Base-by-base conservation (phyloP, 2,888 invertebrate species). In the Scaptodrosophila latifasciaeformis region DNA sequence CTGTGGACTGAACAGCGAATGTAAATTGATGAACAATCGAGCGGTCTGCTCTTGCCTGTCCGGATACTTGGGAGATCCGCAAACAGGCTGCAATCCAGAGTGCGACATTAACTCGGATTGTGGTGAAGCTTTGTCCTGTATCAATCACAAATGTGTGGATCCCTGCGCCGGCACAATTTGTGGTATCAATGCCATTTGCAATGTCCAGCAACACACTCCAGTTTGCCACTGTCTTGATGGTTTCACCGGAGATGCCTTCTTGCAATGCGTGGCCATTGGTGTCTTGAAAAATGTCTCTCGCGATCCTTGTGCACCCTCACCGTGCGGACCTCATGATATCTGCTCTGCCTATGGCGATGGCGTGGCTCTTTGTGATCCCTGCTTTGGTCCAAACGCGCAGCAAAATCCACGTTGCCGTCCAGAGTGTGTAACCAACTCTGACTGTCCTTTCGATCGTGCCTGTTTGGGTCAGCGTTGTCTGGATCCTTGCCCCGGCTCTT, bases 31-130 rank as follows among this genome's bases (percentile, higher is more conserved):
- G 45, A 89, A 88, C 42, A 90, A 91, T 54, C 88, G 91, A 67
- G 92, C 94, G 12, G 89, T 93, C 18, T 96, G 95, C 83, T 91
- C 92, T 0, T 95, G 95, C 80, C 86, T 92, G 40, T 89, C 91
- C 6, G 91, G 92, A 59, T 94, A 92, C 81, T 86, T 90, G 54
- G 96, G 96, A 7, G 92, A 96, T 87, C 95, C 96, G 2, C 90
- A 90, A 63, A 86, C 88, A 47, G 93, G 93, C 68, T 95, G 91
- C 82, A 89, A 90, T 80, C 92, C 93, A 18, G 94, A 95, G 87
- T 94, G 95, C 84, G 88, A 90, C n/a, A 90, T 93, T 72, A 94
- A 95, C 84, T 92, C 94, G 0, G 95, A 95, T 72, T 96, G 96
- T 84, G 88, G 91, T 9, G 86, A 89, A 2, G 89, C 91, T 67